Conservation (phyloP, 2,113 vertebrate species). For the Pituophis catenifer region DNA sequence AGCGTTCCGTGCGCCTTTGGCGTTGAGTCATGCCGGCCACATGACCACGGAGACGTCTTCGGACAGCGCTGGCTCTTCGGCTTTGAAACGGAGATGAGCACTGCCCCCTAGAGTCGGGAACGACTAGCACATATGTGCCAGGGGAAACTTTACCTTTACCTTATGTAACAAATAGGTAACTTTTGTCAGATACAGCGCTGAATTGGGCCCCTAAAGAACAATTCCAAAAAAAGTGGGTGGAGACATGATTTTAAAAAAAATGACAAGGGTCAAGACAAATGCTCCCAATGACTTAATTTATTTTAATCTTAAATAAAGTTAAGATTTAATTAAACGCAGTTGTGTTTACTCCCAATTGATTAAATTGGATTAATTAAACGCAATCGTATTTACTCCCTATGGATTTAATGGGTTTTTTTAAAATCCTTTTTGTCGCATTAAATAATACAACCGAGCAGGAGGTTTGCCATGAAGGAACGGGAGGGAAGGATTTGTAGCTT, state of each 20-base stretch:
- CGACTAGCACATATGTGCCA: no score
- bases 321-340: background rate
- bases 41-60: no score
- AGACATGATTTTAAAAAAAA: background rate
- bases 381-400: background rate
- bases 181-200: background rate
- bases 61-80: no score
- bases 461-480: background rate
- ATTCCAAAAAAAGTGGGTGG: background rate
- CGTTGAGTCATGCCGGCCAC: no score
- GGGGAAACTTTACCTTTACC: no score
- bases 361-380: background rate
- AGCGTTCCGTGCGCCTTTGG: no score
- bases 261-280: background rate
- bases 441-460: background rate
- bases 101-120: no score
- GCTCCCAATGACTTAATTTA: background rate
- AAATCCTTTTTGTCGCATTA: background rate
- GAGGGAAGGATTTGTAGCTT: background rate
- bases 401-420: background rate
- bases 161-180: background rate
- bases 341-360: background rate
- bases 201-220: background rate
- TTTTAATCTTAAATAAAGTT: background rate
- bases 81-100: no score